phyloP scores from a whole-genome alignment of 2,797 vertebrate species.

The Hipposideros larvatus region DNA sequence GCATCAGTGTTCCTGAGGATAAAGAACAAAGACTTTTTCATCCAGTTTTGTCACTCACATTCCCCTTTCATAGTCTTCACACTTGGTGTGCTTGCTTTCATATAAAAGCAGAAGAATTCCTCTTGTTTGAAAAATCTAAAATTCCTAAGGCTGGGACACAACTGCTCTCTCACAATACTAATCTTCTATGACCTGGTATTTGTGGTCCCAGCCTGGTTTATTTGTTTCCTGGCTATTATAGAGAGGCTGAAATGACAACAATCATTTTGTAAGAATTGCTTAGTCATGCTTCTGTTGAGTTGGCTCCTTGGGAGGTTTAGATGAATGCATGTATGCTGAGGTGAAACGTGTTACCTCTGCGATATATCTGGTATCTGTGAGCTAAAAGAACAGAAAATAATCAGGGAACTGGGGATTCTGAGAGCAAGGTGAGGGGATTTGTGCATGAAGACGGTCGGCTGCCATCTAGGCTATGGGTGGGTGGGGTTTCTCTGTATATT shows the following conservation, averaged over 20 bases:
- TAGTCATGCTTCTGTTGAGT: not conserved
- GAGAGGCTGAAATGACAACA: not conserved
- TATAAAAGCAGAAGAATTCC: not conserved
- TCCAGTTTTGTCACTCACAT: not conserved
- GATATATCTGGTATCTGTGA: not conserved
- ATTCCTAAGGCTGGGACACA: not conserved
- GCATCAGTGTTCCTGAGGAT: not conserved
- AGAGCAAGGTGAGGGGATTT: not conserved
- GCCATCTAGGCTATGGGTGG: not conserved
- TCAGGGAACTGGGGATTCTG: not conserved
- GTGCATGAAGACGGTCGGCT: not conserved
- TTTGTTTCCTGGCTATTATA: not conserved
- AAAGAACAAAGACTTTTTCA: not conserved
- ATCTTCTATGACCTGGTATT: not conserved
- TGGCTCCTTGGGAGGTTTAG: not conserved
- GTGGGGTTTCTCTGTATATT: not conserved
- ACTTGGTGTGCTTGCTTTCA: slow-evolving; percentile 24
- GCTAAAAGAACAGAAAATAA: not conserved
- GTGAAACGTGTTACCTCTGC: not conserved
- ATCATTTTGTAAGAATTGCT: not conserved
- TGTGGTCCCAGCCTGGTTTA: not conserved
- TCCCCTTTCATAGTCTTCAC: not conserved
- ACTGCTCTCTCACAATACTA: not conserved
- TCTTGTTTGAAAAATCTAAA: slow-evolving; percentile 31
- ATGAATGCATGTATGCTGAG: not conserved